Conservation (phyloP, 2,113 vertebrate genomes). For the Sinocyclocheilus grahami region DNA sequence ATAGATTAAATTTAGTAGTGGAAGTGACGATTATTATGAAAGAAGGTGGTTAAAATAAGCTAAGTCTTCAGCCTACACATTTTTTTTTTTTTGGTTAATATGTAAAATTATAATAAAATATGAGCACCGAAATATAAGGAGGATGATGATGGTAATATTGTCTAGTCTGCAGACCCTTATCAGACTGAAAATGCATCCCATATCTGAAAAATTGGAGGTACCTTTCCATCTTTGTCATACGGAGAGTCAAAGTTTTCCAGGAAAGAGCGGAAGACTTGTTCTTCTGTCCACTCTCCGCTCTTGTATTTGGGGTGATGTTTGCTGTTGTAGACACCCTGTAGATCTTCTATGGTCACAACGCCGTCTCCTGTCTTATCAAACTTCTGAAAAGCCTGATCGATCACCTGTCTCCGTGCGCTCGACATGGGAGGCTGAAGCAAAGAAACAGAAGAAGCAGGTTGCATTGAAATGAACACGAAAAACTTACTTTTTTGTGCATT, state of each 20-base stretch:
- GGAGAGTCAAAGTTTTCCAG: constrained; percentile 74
- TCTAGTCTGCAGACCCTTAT: neutral
- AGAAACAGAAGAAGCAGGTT: neutral
- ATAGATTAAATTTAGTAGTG: neutral
- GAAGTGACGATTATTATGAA: neutral
- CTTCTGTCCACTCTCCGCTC: constrained; percentile 75
- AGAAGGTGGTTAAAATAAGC: neutral
- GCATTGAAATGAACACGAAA: neutral
- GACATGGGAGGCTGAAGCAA: constrained; percentile 75
- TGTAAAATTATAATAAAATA: neutral
- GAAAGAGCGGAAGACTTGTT: constrained; percentile 72
- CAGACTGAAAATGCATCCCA: neutral
- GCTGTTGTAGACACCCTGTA: constrained; percentile 71
- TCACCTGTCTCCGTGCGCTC: constrained; percentile 63
- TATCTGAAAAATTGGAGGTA: constrained; percentile 41
- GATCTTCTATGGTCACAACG: constrained; percentile 72
- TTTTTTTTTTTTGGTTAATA: neutral
- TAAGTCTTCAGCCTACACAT: neutral
- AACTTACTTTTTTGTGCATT: neutral
- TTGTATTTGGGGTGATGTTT: constrained; percentile 71
- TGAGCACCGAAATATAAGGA: neutral
- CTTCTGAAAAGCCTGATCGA: constrained; percentile 72
- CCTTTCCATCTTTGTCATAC: constrained; percentile 74
- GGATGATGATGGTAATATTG: neutral
- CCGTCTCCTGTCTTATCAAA: constrained; percentile 74